phyloP scores from a whole-genome alignment of 1,140 invertebrate species.

The Cyphomyrmex costatus region DNA sequence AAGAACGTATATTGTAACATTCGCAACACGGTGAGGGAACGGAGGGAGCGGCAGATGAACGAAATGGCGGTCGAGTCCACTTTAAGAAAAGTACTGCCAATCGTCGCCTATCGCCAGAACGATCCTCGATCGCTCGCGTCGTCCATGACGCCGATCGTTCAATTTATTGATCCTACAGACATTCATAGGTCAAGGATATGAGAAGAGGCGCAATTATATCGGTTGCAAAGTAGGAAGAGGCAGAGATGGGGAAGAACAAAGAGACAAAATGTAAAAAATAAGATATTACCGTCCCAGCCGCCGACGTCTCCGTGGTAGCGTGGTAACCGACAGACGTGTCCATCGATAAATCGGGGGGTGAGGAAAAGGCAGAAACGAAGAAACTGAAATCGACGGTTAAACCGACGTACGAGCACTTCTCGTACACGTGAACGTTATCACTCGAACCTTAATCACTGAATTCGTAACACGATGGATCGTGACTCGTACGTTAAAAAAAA shows the following conservation, averaged over 20 bases:
- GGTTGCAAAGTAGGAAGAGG: too few relatives aligned
- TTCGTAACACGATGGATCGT: background rate
- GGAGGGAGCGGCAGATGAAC: conserved; percentile 33
- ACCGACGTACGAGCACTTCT: background rate
- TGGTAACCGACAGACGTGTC: conserved; percentile 55
- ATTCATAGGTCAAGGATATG: too few relatives aligned
- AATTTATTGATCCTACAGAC: conserved; percentile 35
- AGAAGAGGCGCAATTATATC: too few relatives aligned
- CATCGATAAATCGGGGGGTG: conserved; percentile 19
- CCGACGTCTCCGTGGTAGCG: conserved; percentile 39
- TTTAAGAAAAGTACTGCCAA: conserved; percentile 8
- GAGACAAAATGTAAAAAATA: background rate
- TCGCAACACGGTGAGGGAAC: background rate
- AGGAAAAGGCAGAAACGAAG: conserved; percentile 34
- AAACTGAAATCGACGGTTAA: conserved; percentile 46
- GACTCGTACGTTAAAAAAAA: conserved; percentile 36
- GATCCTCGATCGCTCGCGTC: conserved; percentile 29
- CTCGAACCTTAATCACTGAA: background rate
- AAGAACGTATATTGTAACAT: background rate
- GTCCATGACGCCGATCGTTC: conserved; percentile 8
- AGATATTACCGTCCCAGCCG: conserved; percentile 52
- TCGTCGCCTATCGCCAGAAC: background rate
- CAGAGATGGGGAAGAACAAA: background rate
- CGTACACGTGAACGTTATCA: background rate
- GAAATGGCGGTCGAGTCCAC: conserved; percentile 75